Conservation (phyloP, 2,888 invertebrate species). For the Anticlea derivata region DNA sequence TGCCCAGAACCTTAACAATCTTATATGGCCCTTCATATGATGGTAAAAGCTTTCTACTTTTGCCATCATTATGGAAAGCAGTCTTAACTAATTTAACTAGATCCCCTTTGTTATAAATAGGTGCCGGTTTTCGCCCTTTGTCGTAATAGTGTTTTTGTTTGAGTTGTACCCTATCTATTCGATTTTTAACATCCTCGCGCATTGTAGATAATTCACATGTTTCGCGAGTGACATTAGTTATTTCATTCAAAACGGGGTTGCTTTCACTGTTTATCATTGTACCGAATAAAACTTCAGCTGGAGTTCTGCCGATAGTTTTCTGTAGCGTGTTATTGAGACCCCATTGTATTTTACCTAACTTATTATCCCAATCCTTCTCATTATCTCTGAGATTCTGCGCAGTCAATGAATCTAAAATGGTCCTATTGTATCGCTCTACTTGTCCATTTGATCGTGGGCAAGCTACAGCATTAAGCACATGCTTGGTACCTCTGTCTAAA, state of each 20-base stretch:
- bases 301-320: slow-evolving; percentile 2
- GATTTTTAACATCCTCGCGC: neutral
- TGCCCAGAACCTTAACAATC: neutral
- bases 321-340: too few species aligned
- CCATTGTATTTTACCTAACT: neutral
- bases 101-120: neutral
- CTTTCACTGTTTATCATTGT: neutral
- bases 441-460: slow-evolving; percentile 1
- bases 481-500: neutral
- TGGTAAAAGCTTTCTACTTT: neutral
- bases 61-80: neutral
- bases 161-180: neutral
- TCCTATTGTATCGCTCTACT: slow-evolving; percentile 1
- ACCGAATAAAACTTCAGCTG: slow-evolving; percentile 5
- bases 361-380: neutral
- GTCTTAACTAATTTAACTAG: neutral
- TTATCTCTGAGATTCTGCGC: neutral
- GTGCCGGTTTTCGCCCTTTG: neutral
- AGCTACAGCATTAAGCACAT: slow-evolving; percentile 3
- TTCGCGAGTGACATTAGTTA: neutral
- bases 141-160: slow-evolving; percentile 1
- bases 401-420: neutral
- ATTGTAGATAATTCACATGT: neutral
- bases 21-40: neutral
- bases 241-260: neutral